Evolutionary conservation across 2,888 invertebrate species (phyloP).

Genomic region (Heteropelma amictum): DNA sequence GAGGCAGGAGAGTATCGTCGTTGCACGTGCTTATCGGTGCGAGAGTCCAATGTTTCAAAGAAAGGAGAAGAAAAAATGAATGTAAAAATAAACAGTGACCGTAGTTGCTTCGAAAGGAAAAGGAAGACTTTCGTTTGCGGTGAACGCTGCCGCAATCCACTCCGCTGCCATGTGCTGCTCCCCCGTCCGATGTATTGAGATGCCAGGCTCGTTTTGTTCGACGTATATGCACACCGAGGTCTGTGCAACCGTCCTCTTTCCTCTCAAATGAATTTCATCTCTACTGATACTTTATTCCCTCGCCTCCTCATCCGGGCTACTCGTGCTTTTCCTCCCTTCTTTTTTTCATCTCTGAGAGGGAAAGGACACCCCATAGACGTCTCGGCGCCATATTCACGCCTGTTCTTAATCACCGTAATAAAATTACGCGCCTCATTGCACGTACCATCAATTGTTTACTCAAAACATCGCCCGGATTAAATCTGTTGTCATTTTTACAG

Average conservation of each 20-base stretch:
- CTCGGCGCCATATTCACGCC: constrained; percentile 38
- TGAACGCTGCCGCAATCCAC: constrained; percentile 65
- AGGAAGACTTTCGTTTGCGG: constrained; percentile 76
- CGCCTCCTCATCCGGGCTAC: constrained; percentile 9
- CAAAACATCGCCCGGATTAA: too few relatives aligned
- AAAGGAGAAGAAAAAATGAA: constrained; percentile 46
- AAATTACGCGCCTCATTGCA: constrained; percentile 20
- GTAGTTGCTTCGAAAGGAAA: constrained; percentile 75
- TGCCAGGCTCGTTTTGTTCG: constrained; percentile 50
- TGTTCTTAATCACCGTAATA: constrained; percentile 40
- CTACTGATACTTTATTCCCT: neutral
- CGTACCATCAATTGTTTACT: too few relatives aligned
- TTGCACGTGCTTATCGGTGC: constrained; percentile 54
- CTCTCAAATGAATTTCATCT: neutral
- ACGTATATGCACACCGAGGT: constrained; percentile 8
- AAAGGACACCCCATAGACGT: constrained; percentile 8
- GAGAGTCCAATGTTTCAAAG: constrained; percentile 59
- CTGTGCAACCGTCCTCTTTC: neutral
- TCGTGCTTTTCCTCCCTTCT: neutral
- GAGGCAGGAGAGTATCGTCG: constrained; percentile 42
- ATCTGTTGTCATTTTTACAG: too few relatives aligned
- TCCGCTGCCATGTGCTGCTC: constrained; percentile 43
- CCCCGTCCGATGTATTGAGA: constrained; percentile 61
- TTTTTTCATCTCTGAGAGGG: neutral
- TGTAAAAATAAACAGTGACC: constrained; percentile 63